Conservation (phyloP, 23 tunicate genomes). For the Trididemnum clinides region DNA sequence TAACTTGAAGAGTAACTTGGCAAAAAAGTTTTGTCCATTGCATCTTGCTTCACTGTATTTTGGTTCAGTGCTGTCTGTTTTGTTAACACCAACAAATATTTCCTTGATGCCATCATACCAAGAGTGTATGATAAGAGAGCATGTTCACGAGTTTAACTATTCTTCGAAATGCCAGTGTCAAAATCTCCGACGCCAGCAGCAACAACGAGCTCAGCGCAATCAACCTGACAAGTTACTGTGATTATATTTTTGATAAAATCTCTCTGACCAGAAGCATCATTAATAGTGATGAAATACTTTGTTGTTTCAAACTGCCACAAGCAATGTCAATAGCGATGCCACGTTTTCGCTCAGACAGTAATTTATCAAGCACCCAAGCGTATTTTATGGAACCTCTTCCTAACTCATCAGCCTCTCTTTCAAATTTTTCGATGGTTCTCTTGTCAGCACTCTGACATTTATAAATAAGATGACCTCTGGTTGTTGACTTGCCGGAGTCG, state of each 20-base stretch:
- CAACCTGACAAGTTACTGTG: slow-evolving; percentile 97
- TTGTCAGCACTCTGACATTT: slow-evolving; percentile 98
- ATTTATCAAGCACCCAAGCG: slow-evolving; percentile 98
- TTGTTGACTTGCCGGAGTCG: slow-evolving; percentile 96
- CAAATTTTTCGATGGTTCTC: slow-evolving; percentile 94
- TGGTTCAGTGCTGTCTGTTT: slow-evolving; percentile 77
- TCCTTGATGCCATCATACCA: slow-evolving; percentile 98
- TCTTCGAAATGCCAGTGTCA: slow-evolving; percentile 99
- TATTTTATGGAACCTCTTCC: slow-evolving; percentile 97
- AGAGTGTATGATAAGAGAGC: slow-evolving; percentile 87
- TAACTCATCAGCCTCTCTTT: slow-evolving; percentile 93
- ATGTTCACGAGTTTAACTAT: slow-evolving; percentile 96
- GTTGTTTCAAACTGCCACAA: slow-evolving; percentile 89
- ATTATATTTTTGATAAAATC: slow-evolving; percentile 99
- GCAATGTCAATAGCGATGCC: slow-evolving; percentile 98
- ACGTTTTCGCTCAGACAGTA: slow-evolving; percentile 96
- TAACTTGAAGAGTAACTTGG: no score
- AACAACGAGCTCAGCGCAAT: slow-evolving; percentile 93
- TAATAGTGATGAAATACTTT: slow-evolving; percentile 75
- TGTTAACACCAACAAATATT: slow-evolving; percentile 88
- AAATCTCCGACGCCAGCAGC: slow-evolving; percentile 98
- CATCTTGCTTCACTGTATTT: slow-evolving; percentile 45
- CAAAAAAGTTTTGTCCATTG: slow-evolving; percentile 84
- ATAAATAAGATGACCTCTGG: slow-evolving; percentile 97
- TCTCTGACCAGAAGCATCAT: slow-evolving; percentile 98